Conservation (phyloP, 1,140 invertebrate species). For the Temnothorax longispinosus region DNA sequence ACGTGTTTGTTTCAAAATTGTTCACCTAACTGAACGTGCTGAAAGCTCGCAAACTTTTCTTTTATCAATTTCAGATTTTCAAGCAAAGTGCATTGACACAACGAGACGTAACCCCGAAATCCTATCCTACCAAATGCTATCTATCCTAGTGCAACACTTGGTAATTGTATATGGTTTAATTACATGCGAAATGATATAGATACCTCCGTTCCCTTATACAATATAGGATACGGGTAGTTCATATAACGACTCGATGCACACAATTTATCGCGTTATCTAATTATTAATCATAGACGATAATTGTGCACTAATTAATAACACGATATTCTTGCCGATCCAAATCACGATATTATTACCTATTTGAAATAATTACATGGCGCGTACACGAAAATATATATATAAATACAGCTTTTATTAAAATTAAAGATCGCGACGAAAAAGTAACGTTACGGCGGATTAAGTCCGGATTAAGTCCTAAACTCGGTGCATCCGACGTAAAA, state of each 20-base stretch:
- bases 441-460: not conserved
- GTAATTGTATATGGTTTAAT: conserved; percentile 44
- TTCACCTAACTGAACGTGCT: not conserved
- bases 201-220: conserved; percentile 2
- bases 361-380: conserved; percentile 14
- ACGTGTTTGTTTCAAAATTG: not conserved
- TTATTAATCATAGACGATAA: conserved; percentile 52
- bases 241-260: conserved; percentile 49
- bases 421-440: not conserved
- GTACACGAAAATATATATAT: not conserved
- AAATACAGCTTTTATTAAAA: not conserved
- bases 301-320: conserved; percentile 37
- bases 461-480: not conserved
- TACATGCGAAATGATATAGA: conserved; percentile 29
- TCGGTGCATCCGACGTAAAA: not conserved
- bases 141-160: not conserved
- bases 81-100: not conserved
- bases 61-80: not conserved
- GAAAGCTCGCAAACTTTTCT: not conserved
- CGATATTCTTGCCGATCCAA: conserved; percentile 2
- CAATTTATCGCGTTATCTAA: conserved; percentile 57
- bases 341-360: conserved; percentile 6
- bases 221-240: not conserved
- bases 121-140: not conserved
- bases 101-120: not conserved